phyloP scores from a whole-genome alignment of 2,888 invertebrate species.

The Siphlonurus alternatus region DNA sequence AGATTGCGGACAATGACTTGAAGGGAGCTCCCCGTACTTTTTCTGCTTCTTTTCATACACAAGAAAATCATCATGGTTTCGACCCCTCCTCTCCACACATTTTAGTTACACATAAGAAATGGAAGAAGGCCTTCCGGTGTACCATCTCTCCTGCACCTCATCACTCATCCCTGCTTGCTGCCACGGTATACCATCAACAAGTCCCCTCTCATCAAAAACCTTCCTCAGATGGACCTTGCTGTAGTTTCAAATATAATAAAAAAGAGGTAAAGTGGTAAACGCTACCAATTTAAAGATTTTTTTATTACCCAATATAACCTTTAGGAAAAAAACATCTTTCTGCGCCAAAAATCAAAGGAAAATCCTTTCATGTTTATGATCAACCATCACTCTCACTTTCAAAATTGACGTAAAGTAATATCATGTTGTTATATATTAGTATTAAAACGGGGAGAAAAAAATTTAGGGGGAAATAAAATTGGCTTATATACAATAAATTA shows the following conservation, averaged over 20 bases:
- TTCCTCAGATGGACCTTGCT: neutral
- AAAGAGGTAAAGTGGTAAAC: neutral
- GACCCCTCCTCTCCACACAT: too few species aligned
- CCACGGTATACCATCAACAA: neutral
- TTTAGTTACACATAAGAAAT: too few species aligned
- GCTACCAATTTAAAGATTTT: neutral
- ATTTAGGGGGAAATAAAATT: too few species aligned
- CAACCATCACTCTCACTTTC: neutral
- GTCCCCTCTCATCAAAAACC: neutral
- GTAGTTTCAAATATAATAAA: neutral
- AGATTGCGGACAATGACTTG: neutral
- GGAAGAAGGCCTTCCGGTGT: neutral
- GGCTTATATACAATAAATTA: too few species aligned
- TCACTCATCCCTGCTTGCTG: neutral
- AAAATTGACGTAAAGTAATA: too few species aligned
- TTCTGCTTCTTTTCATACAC: neutral
- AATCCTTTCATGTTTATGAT: too few species aligned
- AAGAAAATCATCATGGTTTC: neutral
- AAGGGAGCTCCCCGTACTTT: neutral
- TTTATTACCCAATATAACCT: neutral
- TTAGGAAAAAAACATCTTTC: neutral
- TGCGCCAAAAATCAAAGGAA: neutral
- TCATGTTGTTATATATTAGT: too few species aligned
- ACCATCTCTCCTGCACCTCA: neutral
- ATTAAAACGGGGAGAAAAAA: too few species aligned